Evolutionary conservation across 2,888 invertebrate genomes (phyloP).

Genomic region (Synanthedon tipuliformis): DNA sequence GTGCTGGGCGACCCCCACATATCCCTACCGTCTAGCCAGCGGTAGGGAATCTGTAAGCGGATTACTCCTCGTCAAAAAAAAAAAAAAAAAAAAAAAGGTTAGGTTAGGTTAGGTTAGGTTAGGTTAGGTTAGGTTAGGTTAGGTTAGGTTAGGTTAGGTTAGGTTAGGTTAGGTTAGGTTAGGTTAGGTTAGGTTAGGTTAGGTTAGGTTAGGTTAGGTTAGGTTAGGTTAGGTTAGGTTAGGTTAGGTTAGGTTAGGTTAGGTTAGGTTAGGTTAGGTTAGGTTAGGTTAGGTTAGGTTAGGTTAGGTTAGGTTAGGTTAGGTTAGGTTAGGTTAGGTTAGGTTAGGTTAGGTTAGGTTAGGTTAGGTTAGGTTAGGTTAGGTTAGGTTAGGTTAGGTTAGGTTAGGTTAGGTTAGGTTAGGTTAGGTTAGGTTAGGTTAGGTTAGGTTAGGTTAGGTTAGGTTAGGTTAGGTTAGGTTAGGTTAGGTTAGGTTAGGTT

Average conservation of each 20-base stretch:
- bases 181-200: constrained; percentile 9
- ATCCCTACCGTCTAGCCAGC: no score
- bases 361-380: constrained; percentile 11
- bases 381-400: constrained; percentile 10
- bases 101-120: constrained; percentile 12
- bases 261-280: constrained; percentile 9
- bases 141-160: constrained; percentile 16
- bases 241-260: constrained; percentile 11
- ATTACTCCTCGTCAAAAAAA: no score
- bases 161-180: constrained; percentile 8
- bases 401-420: constrained; percentile 4
- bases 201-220: constrained; percentile 8
- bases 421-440: constrained; percentile 3
- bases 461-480: constrained; percentile 4
- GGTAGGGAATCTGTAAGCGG: no score
- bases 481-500: constrained; percentile 7
- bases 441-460: constrained; percentile 3
- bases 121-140: constrained; percentile 13
- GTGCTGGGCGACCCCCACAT: no score
- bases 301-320: constrained; percentile 14
- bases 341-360: constrained; percentile 12
- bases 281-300: constrained; percentile 10
- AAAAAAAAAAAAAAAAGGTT: constrained; percentile 4
- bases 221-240: constrained; percentile 10
- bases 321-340: constrained; percentile 13